phyloP scores from a whole-genome alignment of 2,113 vertebrate species.

The Anolis sagrei region DNA sequence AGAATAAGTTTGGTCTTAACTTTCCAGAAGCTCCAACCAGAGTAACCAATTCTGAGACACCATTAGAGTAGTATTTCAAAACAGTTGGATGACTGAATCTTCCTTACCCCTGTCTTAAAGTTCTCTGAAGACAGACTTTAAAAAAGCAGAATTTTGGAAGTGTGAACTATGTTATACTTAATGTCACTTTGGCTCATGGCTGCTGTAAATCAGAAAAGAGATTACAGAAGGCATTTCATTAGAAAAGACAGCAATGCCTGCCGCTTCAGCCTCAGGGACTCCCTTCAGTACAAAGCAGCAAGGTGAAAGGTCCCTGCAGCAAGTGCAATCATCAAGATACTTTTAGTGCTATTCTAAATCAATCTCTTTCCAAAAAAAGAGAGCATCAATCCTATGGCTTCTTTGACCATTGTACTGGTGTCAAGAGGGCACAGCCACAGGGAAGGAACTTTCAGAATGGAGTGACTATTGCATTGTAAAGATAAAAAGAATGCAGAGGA shows the following conservation, averaged over 20 bases:
- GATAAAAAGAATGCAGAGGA: background rate
- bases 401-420: background rate
- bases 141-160: conserved; percentile 12
- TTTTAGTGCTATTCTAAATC: conserved; percentile 10
- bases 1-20: background rate
- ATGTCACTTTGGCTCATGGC: conserved; percentile 38
- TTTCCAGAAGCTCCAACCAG: background rate
- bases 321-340: conserved; percentile 31
- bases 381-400: background rate
- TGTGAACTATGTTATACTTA: conserved; percentile 26
- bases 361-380: background rate
- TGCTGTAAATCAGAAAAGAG: conserved; percentile 41
- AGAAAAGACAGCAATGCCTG: conserved; percentile 19
- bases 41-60: background rate
- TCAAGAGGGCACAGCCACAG: background rate
- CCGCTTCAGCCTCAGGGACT: conserved; percentile 18
- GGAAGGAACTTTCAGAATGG: background rate
- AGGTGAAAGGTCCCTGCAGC: conserved; percentile 15
- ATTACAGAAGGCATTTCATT: conserved; percentile 39
- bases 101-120: background rate
- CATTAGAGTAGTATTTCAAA: background rate
- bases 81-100: background rate
- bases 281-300: conserved; percentile 3
- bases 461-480: background rate
- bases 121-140: conserved; percentile 15